Conservation (phyloP, 1,140 invertebrate genomes). For the Drosophila sturtevanti region DNA sequence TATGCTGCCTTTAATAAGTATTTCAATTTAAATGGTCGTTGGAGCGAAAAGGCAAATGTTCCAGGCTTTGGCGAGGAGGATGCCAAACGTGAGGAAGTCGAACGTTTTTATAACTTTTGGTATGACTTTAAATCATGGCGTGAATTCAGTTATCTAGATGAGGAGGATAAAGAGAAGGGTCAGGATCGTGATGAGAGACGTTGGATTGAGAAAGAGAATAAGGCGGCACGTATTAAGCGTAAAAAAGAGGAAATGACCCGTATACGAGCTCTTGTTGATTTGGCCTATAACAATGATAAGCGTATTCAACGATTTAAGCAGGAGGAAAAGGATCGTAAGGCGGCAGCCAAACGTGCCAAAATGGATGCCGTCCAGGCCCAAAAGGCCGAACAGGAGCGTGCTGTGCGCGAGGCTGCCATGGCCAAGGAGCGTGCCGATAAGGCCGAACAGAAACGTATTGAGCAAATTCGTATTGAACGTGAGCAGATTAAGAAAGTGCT, state of each 20-base stretch:
- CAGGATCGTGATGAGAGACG: constrained; percentile 97
- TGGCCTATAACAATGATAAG: constrained; percentile 97
- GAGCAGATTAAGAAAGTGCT: constrained; percentile 92
- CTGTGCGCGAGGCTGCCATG: constrained; percentile 87
- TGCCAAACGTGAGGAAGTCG: constrained; percentile 89
- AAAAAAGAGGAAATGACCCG: constrained; percentile 98
- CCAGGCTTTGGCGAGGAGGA: constrained; percentile 92
- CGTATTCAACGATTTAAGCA: constrained; percentile 95
- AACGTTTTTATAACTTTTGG: constrained; percentile 95
- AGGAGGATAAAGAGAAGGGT: constrained; percentile 99
- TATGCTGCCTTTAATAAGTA: constrained; percentile 90
- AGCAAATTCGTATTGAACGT: constrained; percentile 93
- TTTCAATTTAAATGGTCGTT: constrained; percentile 95
- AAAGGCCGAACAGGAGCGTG: constrained; percentile 91
- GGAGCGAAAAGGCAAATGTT: constrained; percentile 95
- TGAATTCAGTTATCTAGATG: constrained; percentile 99
- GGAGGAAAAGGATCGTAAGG: constrained; percentile 95
- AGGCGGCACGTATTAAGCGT: constrained; percentile 92
- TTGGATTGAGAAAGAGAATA: constrained; percentile 99
- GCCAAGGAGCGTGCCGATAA: constrained; percentile 93
- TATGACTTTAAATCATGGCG: constrained; percentile 99
- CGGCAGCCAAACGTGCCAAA: constrained; percentile 94
- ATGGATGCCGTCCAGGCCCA: constrained; percentile 93
- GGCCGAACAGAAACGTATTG: constrained; percentile 90
- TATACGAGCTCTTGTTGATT: constrained; percentile 94